phyloP scores from a whole-genome alignment of 2,113 vertebrate species.

The Ceyx cyanopectus region DNA sequence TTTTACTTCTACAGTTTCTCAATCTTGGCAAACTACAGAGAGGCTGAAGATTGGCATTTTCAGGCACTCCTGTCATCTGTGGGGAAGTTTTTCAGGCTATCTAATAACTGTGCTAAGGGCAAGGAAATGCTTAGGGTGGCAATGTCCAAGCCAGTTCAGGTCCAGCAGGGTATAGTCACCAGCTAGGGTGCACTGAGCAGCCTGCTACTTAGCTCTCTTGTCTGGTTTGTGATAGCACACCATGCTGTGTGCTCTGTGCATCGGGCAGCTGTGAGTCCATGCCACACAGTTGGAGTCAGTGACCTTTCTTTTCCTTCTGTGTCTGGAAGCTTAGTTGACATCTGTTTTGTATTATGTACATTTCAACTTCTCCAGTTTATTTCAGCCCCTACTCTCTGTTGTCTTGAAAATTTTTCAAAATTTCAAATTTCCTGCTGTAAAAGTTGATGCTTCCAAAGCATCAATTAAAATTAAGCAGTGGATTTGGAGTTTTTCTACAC shows the following conservation, averaged over 20 bases:
- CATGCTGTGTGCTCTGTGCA: not conserved
- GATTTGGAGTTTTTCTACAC: not conserved
- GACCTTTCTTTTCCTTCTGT: not conserved
- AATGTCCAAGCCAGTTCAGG: not conserved
- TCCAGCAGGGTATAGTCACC: not conserved
- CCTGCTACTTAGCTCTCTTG: not conserved
- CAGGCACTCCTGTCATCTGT: not conserved
- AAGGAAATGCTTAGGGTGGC: not conserved
- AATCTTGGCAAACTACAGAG: not conserved
- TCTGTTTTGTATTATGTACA: not conserved
- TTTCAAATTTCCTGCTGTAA: not conserved
- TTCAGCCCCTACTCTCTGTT: not conserved
- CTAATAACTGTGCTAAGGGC: not conserved
- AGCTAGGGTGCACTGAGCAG: not conserved
- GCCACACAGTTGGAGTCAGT: not conserved
- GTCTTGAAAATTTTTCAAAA: not conserved
- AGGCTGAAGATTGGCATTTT: not conserved
- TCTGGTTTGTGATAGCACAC: not conserved
- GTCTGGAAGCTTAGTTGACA: not conserved
- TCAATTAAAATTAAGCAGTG: not conserved
- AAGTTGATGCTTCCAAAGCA: not conserved
- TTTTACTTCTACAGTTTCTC: conserved; percentile 5
- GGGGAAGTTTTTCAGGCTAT: not conserved
- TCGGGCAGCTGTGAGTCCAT: not conserved
- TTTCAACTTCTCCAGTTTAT: not conserved